These are phyloP conservation scores for Indri indri DNA, from an alignment of 2,113 vertebrate species.

Conservation along the genomic window DNA sequence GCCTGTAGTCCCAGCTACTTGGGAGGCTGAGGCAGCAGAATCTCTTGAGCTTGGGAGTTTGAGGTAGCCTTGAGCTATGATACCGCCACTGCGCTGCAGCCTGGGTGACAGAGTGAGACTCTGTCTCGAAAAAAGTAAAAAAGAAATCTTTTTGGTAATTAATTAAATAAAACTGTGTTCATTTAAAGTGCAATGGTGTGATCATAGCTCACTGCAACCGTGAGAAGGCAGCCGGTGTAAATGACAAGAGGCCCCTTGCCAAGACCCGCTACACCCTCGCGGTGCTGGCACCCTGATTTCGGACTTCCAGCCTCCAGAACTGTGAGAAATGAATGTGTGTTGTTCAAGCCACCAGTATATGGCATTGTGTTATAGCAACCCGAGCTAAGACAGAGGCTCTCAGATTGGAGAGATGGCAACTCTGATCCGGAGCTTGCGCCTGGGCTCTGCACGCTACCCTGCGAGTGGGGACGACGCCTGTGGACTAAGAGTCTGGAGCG, in stretches of 20 bases:
- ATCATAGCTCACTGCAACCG: too few relatives aligned
- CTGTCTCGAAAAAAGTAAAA: background rate
- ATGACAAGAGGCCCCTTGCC: background rate
- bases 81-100: background rate
- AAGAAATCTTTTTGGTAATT: too few relatives aligned
- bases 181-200: too few relatives aligned
- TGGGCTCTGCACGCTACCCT: too few relatives aligned
- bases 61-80: background rate
- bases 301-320: background rate
- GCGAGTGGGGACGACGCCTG: background rate
- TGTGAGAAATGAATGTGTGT: background rate
- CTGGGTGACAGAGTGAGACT: background rate
- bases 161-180: too few relatives aligned
- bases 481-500: background rate
- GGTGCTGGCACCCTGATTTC: background rate
- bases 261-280: background rate
- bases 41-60: background rate
- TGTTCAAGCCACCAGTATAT: background rate
- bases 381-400: background rate
- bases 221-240: background rate
- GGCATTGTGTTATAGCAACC: too few relatives aligned
- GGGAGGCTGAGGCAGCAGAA: background rate
- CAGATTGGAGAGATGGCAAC: background rate
- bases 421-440: background rate
- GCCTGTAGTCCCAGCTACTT: background rate